Base-by-base conservation (phyloP, 2,113 vertebrate genomes). In the Myodes glareolus region DNA sequence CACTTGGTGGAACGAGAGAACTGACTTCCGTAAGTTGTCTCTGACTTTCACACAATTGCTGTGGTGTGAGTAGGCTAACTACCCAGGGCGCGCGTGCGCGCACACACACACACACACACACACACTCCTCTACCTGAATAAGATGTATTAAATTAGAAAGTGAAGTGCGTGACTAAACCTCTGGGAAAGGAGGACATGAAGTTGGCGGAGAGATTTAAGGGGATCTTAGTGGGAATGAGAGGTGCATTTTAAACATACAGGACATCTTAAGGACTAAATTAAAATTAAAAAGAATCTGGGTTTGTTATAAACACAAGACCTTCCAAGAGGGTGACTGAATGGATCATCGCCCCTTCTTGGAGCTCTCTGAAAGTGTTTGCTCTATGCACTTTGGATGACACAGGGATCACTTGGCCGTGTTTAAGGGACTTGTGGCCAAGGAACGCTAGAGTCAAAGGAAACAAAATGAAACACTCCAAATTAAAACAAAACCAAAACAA, bases 391-490 rank as follows among this genome's bases (percentile, higher is more conserved):
- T 94, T 88, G 88, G 45, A 68, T 90, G 85, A 21, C 81, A 70
- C 7, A 39, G 70, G 90, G 93, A 68, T 92, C 58, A 70, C 75
- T 86, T 94, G 92, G 70, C 42, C 14, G 16, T 88, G 80, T 67
- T 77, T 52, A 88, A 97, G 73, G 50, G 80, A 67, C 75, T 88
- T 95, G 76, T 72, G 94, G 76, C 65, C 65, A 94, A 96, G 72
- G 70, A 76, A n/a, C 58, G 14, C 19, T 73, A 45, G 91, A 88
- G 75, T 88, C 36, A 67, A 90, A 94, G 65, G 88, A 85, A 92
- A 91, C 47, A 92, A 89, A 96, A 81, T 8, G 85, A 95, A 90
- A 77, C 16, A 76, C 47, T 80, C 88, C 31, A 78, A 63, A 19
- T 85, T 61, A 47, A 50, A 84, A 16, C 19, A 72, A 42, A 75